Percentiles rank a stretch among this genome's conserved stretches.
Evolutionary conservation across 1,140 invertebrate genomes (phyloP).

Genomic region (Micrasema minimum): DNA sequence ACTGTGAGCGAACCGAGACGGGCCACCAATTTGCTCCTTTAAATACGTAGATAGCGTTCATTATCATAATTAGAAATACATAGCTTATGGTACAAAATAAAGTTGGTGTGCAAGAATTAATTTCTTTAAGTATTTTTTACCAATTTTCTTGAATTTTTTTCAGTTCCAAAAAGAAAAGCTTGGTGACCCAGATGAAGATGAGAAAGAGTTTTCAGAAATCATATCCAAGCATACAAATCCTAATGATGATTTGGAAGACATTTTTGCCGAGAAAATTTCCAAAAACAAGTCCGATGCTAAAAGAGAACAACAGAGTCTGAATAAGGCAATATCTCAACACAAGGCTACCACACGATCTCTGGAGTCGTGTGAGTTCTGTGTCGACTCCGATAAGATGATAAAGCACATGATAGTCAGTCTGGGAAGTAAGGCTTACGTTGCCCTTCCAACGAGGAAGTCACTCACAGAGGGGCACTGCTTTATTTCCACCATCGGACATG

Average conservation of each 20-base stretch:
- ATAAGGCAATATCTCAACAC: conserved; percentile 80
- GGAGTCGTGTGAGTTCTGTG: conserved; percentile 85
- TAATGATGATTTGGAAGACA: conserved; percentile 87
- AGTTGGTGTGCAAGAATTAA: no score
- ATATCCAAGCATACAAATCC: conserved; percentile 74
- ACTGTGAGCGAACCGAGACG: no score
- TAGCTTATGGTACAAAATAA: no score
- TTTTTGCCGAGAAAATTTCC: conserved; percentile 82
- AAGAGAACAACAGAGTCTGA: conserved; percentile 72
- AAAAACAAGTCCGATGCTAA: conserved; percentile 71
- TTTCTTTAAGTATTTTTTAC: conserved; percentile 36
- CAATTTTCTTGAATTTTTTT: conserved; percentile 60
- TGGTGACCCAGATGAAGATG: conserved; percentile 82
- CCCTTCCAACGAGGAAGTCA: conserved; percentile 81
- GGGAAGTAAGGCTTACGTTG: conserved; percentile 84
- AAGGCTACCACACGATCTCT: conserved; percentile 74
- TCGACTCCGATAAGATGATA: conserved; percentile 81
- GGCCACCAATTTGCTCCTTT: no score
- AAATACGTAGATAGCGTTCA: no score
- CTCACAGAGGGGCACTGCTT: conserved; percentile 90
- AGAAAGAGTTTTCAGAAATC: conserved; percentile 82
- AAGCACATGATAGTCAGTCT: conserved; percentile 90
- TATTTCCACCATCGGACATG: conserved; percentile 86
- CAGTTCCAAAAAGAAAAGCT: conserved; percentile 92
- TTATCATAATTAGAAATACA: no score